Base-by-base conservation (phyloP, 2,888 invertebrate species). In the Netelia inedita region DNA sequence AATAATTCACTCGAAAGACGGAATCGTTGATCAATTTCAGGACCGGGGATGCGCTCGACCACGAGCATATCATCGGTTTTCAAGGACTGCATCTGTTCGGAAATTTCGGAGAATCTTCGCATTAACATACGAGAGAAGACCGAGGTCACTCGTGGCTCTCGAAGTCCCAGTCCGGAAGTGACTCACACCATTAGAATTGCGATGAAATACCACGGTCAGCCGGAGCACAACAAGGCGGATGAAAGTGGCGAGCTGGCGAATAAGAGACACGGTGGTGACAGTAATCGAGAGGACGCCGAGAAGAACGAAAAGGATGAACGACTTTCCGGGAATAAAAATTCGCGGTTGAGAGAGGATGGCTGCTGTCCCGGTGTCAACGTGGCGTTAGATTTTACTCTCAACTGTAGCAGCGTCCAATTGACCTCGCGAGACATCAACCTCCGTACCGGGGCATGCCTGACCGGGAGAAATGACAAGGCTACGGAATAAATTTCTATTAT, bases 171-270 rank as follows among this genome's bases (percentile, higher is more conserved):
- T 79, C 92, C 93, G 89, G 92, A 92, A 90, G 90, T 92, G 90
- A 92, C 91, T 88, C 93, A 92, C 78, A 91, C 90, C 23, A 92
- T 92, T 85, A 89, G 91, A 74, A 92, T 93, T 81, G 92, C 92
- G 82, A 92, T 92, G 93, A 92, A 91, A 88, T 93, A 90, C 86
- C 91, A 89, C 71, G 90, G 89, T 8, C 89, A 88, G 69, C 72
- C 79, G 28, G 85, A 79, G n/a, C 66, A 75, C 43, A 63, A 41
- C 50, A 81, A 61, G 63, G 57, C 79, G 9, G 80, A 84, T 16
- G 85, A 73, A 75, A 69, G 59, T 43, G 43, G 63, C 16, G 82
- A 83, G 55, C 74, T 79, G 59, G 81, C 75, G 35, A 82, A 84
- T 59, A 82, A 72, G 19, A 78, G 76, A n/a, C 86, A 78, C 41